Evolutionary conservation across 2,797 vertebrate species (phyloP), one percentile per base, ranked within the genome.

Genomic region (Melanitta fusca): DNA sequence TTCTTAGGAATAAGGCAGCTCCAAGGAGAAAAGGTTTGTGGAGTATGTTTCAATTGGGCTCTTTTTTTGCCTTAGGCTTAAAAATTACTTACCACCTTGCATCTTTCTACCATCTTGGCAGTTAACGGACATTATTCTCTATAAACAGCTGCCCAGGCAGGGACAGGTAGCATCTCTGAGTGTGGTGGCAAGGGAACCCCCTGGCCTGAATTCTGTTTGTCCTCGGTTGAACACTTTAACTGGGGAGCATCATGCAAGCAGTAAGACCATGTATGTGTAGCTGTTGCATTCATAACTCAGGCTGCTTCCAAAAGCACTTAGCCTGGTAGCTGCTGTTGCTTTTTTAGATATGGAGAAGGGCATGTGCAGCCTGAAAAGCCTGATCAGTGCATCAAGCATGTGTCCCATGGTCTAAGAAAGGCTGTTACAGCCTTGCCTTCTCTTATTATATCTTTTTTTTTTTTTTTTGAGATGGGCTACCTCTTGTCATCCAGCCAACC

Each of bases 51-150:
- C 39, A 7, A 13, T 19, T 86, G 89, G 41, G 17, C 24, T 43
- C 17, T 43, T 82, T 85, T 39, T 81, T 93, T 84, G 70, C 68
- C 91, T 91, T 51, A 74, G 39, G 6, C 36, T 94, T 77, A 25
- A 54, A 81, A 95, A 88, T 71, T 21, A 22, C 27, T 78, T 61
- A 25, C 72, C 88, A 27, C 14, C 43, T 70, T 58, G 12, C 64
- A 90, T 70, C 10, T 74, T 95, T 68, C 45, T 74, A 3, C 71
- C 8, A 8, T n/a, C 24, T 51, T 71, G 58, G 30, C 74, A 18
- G 11, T 61, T 20, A 51, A 34, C 0, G 61, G 51, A 11, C 6
- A 39, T 6, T 0, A 4, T 66, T n/a, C 51, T 73, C 51, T 43
- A 30, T 65, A 54, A 80, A 8, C 13, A 80, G 45, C 25, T 56